Conservation (phyloP, 2,797 vertebrate genomes). For the Tangara arthus region DNA sequence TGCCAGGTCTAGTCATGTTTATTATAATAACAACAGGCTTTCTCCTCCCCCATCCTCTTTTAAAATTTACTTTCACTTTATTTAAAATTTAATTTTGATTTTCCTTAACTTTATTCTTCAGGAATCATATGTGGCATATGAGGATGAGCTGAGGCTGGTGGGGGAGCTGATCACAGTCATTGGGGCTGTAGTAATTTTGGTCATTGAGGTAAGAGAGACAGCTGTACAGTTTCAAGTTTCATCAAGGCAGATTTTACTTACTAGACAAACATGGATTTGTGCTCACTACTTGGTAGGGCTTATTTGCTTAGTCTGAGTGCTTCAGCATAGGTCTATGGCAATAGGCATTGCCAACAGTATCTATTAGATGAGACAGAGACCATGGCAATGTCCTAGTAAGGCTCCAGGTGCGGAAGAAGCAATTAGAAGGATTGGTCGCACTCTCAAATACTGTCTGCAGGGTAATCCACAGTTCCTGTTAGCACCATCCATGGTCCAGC, state of each 20-base stretch:
- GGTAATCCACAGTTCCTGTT: neutral
- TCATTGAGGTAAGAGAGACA: slow-evolving; percentile 85
- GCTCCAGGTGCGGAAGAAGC: neutral
- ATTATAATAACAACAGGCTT: neutral
- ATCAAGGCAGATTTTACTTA: neutral
- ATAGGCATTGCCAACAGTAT: neutral
- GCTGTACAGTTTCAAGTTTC: neutral
- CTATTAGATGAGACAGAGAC: neutral
- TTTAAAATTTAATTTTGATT: neutral
- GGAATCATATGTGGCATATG: slow-evolving; percentile 87
- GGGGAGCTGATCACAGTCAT: slow-evolving; percentile 90
- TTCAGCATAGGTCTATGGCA: neutral
- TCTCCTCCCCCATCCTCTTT: neutral
- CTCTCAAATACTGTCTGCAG: neutral
- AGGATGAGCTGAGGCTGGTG: slow-evolving; percentile 84
- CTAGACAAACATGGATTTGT: neutral
- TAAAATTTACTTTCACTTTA: neutral
- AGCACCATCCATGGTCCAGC: neutral
- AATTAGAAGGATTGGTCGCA: neutral
- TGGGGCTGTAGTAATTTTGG: slow-evolving; percentile 87
- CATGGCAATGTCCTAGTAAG: neutral
- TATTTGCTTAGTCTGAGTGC: neutral
- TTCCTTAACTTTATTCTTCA: slow-evolving; percentile 13
- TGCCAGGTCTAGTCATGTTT: neutral
- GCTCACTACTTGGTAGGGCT: neutral